A percentile compares a stretch with the other conserved stretches of the same genome.
Evolutionary conservation across 2,797 vertebrate species (phyloP).

Genomic region (Sebastolobus altivelis): DNA sequence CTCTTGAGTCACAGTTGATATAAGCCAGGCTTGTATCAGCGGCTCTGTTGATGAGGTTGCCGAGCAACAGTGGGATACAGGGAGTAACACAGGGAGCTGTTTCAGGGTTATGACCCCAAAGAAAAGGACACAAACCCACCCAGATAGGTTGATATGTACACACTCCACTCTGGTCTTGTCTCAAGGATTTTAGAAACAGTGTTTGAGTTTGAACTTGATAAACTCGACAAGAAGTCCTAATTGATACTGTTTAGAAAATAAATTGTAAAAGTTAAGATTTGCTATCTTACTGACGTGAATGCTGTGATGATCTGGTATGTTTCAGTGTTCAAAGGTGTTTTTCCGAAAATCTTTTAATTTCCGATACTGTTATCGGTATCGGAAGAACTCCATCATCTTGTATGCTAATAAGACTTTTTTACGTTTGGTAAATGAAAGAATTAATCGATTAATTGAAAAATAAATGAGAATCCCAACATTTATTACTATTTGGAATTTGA

Average conservation of each 20-base stretch:
- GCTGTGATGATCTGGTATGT: not conserved
- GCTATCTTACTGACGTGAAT: not conserved
- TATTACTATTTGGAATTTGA: not conserved
- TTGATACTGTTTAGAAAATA: not conserved
- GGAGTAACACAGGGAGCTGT: conserved; percentile 33
- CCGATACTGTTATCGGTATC: too few species aligned
- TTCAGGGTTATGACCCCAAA: conserved; percentile 50
- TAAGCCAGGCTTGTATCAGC: conserved; percentile 52
- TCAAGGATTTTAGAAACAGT: conserved; percentile 23
- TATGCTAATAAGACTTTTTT: not conserved
- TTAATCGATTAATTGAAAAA: not conserved
- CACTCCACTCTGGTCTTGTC: conserved; percentile 18
- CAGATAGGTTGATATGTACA: conserved; percentile 54
- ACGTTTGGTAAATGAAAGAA: not conserved
- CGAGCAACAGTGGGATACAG: conserved; percentile 47
- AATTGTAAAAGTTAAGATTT: not conserved
- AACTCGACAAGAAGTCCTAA: conserved; percentile 1
- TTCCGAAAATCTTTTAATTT: too few species aligned
- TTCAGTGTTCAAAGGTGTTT: not conserved
- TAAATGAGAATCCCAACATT: not conserved
- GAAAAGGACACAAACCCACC: conserved; percentile 37
- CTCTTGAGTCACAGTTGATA: conserved; percentile 51
- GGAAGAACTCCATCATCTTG: too few species aligned
- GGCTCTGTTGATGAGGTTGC: conserved; percentile 70
- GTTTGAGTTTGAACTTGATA: conserved; percentile 26